Evolutionary conservation across 2,888 invertebrate species (phyloP).

Genomic region (Drosophila peninsularis): DNA sequence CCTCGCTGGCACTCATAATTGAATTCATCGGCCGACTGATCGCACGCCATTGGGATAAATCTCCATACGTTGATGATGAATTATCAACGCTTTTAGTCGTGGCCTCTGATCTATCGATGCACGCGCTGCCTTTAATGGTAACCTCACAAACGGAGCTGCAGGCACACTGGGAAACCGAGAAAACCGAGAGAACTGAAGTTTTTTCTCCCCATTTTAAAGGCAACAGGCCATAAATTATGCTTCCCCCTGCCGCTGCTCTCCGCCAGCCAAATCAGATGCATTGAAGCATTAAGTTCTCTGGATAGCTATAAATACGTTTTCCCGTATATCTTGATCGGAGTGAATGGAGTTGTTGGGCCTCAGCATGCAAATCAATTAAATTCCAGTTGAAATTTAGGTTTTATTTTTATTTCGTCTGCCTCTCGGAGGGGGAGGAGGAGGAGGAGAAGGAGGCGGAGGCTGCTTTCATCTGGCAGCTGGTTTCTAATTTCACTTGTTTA

Average conservation of each 20-base stretch:
- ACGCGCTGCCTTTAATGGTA: slow-evolving; percentile 57
- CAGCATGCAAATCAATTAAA: slow-evolving; percentile 10
- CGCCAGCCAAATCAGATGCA: slow-evolving; percentile 14
- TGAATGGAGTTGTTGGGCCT: slow-evolving; percentile 42
- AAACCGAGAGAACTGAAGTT: slow-evolving; percentile 44
- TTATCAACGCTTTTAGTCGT: slow-evolving; percentile 51
- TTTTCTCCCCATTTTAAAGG: slow-evolving; percentile 15
- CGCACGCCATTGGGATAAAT: slow-evolving; percentile 18
- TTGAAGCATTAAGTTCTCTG: slow-evolving; percentile 45
- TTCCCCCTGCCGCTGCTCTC: background rate
- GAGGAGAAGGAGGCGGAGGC: background rate
- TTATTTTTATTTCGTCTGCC: background rate
- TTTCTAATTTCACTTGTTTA: slow-evolving; percentile 19
- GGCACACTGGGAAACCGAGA: slow-evolving; percentile 26
- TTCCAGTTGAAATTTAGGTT: slow-evolving; percentile 6
- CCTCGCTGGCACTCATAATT: slow-evolving; percentile 47
- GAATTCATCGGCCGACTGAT: slow-evolving; percentile 35
- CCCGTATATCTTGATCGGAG: slow-evolving; percentile 32
- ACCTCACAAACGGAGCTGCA: slow-evolving; percentile 41
- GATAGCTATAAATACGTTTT: slow-evolving; percentile 63
- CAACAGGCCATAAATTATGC: slow-evolving; percentile 63
- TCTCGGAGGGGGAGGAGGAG: background rate
- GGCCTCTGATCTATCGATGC: slow-evolving; percentile 25
- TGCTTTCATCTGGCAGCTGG: background rate
- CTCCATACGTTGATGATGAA: slow-evolving; percentile 44